Conservation (phyloP, 1,140 invertebrate genomes). For the Rhynchophorus ferrugineus region DNA sequence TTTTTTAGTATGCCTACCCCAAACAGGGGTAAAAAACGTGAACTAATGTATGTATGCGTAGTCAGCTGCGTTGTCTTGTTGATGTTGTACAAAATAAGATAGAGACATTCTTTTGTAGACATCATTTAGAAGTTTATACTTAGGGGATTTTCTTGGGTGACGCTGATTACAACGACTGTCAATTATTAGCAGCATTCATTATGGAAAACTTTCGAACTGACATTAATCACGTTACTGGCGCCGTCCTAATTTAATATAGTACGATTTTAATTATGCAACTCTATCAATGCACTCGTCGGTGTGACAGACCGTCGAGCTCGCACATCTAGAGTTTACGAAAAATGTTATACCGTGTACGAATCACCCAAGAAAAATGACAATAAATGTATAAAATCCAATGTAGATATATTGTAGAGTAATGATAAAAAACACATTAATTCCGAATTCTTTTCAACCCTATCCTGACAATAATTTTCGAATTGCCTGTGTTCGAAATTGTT, state of each 20-base stretch:
- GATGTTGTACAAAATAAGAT: conserved; percentile 41
- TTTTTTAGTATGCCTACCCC: conserved; percentile 41
- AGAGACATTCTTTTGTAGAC: conserved; percentile 22
- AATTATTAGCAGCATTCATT: no score
- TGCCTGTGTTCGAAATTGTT: not conserved
- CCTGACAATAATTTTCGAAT: not conserved
- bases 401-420: conserved; percentile 1
- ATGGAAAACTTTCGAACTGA: no score
- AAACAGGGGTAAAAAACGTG: conserved; percentile 41
- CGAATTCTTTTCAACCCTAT: not conserved
- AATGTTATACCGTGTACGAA: no score
- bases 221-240: no score
- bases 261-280: no score
- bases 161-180: no score
- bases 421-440: not conserved
- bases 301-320: no score
- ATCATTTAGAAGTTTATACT: not conserved
- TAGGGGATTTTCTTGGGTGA: not conserved
- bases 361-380: not conserved
- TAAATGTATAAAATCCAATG: not conserved
- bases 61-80: conserved; percentile 40
- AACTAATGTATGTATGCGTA: conserved; percentile 43
- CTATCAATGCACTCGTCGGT: no score
- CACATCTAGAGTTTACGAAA: no score
- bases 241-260: no score